These are phyloP conservation scores for Neoitamus cyanurus DNA, from an alignment of 2,888 invertebrate species.

Conservation along the genomic window DNA sequence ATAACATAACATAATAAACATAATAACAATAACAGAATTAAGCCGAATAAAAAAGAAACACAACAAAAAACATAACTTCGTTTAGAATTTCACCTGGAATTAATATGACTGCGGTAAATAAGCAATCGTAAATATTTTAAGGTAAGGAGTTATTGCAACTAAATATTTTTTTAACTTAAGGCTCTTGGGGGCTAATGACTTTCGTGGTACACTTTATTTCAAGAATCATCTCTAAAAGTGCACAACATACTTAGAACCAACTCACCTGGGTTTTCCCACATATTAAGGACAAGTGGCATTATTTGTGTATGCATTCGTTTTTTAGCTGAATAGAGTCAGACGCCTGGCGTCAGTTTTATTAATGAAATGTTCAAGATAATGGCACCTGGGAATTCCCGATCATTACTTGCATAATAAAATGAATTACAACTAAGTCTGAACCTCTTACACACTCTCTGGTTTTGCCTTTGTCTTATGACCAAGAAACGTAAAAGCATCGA, in stretches of 20 bases:
- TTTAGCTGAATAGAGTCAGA: neutral
- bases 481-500: neutral
- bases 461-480: neutral
- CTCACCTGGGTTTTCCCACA: neutral
- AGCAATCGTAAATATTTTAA: neutral
- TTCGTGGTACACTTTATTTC: neutral
- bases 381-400: neutral
- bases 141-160: neutral
- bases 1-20: too few relatives aligned
- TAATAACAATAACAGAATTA: too few relatives aligned
- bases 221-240: neutral
- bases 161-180: neutral
- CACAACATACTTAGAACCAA: neutral
- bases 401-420: conserved; percentile 6
- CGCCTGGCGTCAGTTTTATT: conserved; percentile 30
- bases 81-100: neutral
- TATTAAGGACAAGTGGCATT: neutral
- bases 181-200: neutral
- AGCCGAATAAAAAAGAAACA: too few relatives aligned
- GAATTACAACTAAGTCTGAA: neutral
- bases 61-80: too few relatives aligned
- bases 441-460: neutral
- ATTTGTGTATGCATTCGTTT: neutral
- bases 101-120: neutral
- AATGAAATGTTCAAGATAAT: neutral